These are phyloP conservation scores for Torymus texanus DNA, from an alignment of 2,888 invertebrate species.

Conservation along the genomic window DNA sequence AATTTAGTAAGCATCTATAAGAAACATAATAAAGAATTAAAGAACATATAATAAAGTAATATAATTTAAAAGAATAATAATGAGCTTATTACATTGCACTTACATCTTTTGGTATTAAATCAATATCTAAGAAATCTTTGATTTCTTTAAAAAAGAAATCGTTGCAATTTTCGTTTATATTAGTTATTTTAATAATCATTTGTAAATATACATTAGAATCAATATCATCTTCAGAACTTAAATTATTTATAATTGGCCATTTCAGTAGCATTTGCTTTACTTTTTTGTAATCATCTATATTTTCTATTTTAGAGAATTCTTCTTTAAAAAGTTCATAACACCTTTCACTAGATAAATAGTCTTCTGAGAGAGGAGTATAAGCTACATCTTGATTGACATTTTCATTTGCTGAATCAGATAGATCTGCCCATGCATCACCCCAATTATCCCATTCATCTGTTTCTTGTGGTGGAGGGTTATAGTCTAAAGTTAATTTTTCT, in stretches of 20 bases:
- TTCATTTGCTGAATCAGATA: not conserved
- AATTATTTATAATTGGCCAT: slow-evolving; percentile 60
- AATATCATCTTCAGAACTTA: slow-evolving; percentile 58
- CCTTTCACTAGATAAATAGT: slow-evolving; percentile 62
- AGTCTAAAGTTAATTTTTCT: slow-evolving; percentile 26
- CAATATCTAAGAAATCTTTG: slow-evolving; percentile 64
- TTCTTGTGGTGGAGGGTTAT: slow-evolving; percentile 19
- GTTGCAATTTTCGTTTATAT: slow-evolving; percentile 59
- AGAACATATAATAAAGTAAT: too few species aligned
- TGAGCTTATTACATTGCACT: slow-evolving; percentile 46
- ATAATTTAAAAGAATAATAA: not conserved
- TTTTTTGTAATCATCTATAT: slow-evolving; percentile 62
- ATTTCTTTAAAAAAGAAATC: slow-evolving; percentile 65
- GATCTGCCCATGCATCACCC: slow-evolving; percentile 51
- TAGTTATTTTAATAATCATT: slow-evolving; percentile 60
- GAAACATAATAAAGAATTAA: not conserved
- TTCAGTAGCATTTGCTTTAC: slow-evolving; percentile 63
- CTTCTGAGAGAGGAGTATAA: slow-evolving; percentile 27
- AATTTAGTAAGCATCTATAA: slow-evolving; percentile 65
- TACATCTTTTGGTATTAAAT: slow-evolving; percentile 62
- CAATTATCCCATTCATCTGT: slow-evolving; percentile 48
- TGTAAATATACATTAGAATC: slow-evolving; percentile 64
- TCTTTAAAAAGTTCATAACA: slow-evolving; percentile 64
- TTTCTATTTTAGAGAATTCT: slow-evolving; percentile 60
- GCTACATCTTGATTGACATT: not conserved